Evolutionary conservation across 2,113 vertebrate genomes (phyloP), one percentile per base, ranked within the genome.

Genomic region (Isurus oxyrinchus): DNA sequence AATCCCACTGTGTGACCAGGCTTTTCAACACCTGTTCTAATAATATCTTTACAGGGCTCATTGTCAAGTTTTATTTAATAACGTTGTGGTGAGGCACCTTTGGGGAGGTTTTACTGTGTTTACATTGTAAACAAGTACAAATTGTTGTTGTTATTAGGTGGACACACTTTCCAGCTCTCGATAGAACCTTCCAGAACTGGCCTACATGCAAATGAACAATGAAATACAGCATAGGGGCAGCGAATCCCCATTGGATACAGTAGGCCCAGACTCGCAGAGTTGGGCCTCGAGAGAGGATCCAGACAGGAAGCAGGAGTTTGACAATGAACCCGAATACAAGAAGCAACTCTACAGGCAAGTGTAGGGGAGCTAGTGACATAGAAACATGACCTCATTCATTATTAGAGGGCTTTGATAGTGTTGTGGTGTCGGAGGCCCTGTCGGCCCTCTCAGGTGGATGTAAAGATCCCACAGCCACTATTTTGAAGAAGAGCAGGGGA

Each of bases 281-380:
- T 16, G 59, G 35, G 2, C 35, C 35, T 23, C 5, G 40, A 21
- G 19, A 27, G 63, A 95, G 63, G 93, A 53, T 8, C 21, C 19
- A 49, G 13, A 21, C 13, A 1, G 87, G 21, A 31, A 61, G 5
- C 31, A 21, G 1, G 61, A 67, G 40, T 21, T 49, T 6, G 40
- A 49, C 40, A 3, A 67, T 67, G 93, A 95, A 23, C 40, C 93
- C 0, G 93, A 95, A 23, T 95, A 95, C 93, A 95, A 95, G 93
- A 44, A 49, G 40, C 93, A 95, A 23, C 93, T 95, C 0, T 95
- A 49, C 93, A 95, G 93, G 93, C 66, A 95, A 95, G 93, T 67
- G 40, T 13, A 5, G 0, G 55, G 4, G 88, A 35, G 25, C 27
- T 0, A 25, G 81, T 3, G 81, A 44, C n/a, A 19, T 0, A 7